Evolutionary conservation across 2,888 invertebrate species (phyloP).

Genomic region (Conus canariensis): DNA sequence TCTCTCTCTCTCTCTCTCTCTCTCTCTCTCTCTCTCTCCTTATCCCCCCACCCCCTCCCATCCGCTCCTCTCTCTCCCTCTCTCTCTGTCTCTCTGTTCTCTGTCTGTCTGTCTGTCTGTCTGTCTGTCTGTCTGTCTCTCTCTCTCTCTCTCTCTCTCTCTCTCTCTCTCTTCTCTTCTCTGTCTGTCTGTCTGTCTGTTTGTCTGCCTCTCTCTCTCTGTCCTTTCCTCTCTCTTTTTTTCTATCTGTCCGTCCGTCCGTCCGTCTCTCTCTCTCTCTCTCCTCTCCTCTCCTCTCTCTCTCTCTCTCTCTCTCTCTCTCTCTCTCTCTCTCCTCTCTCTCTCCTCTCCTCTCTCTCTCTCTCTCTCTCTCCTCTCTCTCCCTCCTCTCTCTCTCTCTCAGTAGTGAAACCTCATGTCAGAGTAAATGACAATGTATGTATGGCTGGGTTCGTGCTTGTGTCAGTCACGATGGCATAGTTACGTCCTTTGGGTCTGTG

Average conservation of each 20-base stretch:
- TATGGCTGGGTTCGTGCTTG: no score
- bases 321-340: background rate
- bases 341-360: background rate
- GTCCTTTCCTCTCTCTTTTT: background rate
- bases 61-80: no score
- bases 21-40: no score
- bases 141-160: conserved; percentile 10
- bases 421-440: no score
- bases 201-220: background rate
- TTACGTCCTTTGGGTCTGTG: no score
- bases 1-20: no score
- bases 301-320: background rate
- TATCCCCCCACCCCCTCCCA: no score
- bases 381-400: background rate
- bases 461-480: no score
- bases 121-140: background rate
- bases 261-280: background rate
- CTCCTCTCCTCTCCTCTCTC: background rate
- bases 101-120: background rate
- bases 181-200: no score
- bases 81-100: no score
- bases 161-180: background rate
- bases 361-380: background rate
- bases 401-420: no score
- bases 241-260: background rate